These are phyloP conservation scores for Catharus minimus DNA, from an alignment of 2,113 vertebrate genomes.

Conservation along the genomic window DNA sequence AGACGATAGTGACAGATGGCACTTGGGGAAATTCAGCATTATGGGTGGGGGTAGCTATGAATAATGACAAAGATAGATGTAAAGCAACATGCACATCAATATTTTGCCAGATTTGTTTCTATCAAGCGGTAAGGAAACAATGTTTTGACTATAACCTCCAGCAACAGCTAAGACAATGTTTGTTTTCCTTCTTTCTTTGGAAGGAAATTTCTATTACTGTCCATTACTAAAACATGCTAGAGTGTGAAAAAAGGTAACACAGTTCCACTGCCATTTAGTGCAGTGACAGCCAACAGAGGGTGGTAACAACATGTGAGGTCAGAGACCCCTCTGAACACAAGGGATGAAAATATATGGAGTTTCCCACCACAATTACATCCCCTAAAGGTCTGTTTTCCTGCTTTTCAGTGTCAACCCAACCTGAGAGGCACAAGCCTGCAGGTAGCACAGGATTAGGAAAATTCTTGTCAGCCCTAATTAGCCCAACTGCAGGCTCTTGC, in stretches of 20 bases:
- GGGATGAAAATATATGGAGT: background rate
- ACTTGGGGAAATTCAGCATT: slow-evolving; percentile 15
- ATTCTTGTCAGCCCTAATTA: background rate
- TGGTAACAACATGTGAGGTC: accelerated
- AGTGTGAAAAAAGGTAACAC: background rate
- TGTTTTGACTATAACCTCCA: slow-evolving; percentile 45
- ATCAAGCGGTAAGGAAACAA: slow-evolving; percentile 12
- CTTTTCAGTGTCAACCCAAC: background rate
- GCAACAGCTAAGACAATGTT: slow-evolving; percentile 23
- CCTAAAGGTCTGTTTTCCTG: background rate
- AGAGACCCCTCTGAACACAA: background rate
- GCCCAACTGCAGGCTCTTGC: background rate
- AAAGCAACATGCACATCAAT: slow-evolving; percentile 39
- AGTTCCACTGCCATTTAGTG: background rate
- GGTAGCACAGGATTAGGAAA: background rate
- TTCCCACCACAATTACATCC: background rate
- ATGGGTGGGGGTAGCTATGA: background rate
- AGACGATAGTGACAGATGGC: slow-evolving; percentile 47
- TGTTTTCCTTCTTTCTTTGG: background rate
- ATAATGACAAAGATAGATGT: slow-evolving; percentile 34
- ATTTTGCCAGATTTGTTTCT: slow-evolving; percentile 52
- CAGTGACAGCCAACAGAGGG: background rate
- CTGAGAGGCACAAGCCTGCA: background rate
- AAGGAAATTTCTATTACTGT: background rate
- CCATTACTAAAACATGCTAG: background rate